Base-by-base conservation (phyloP, 2,888 invertebrate genomes). In the Mythimna vitellina region DNA sequence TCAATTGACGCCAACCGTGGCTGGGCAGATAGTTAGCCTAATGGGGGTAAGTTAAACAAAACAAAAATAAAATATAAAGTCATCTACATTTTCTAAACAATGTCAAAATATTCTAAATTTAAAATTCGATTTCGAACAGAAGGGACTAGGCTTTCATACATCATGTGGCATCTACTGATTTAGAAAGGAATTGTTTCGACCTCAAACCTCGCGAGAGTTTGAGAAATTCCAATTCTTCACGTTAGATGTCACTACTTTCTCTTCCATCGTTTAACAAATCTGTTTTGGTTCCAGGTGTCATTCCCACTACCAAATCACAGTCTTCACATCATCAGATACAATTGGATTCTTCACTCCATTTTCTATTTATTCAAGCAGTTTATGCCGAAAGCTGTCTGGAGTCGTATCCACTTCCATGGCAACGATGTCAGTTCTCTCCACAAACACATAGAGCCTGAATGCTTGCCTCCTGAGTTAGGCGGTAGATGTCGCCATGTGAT, bases 341-440 rank as follows among this genome's bases (percentile, higher is more conserved):
- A 97, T 63, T 98, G 98, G 98, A 93, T 98, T 3, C 97, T 98
- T 84, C 97, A 98, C 90, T 97, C 97, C 25, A 97, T 97, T 70
- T 98, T 97, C 91, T 97, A 97, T 82, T 96, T 98, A 49, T 98
- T 98, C 91, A 98, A 98, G 89, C 98, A 98, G 22, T 97, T 98
- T 76, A 94, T 98, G 53, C 97, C 97, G 72, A 93, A 97, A 9
- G 93, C 96, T 8, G 98, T 98, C 93, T 97, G 96, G 89, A 96
- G 97, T 61, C 93, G 94, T 0, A 83, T 96, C 2, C 91, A 93
- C 82, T 96, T 96, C 87, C 96, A 96, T 73, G 95, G 95, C 2
- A 91, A 90, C 49, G 93, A 94, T 64, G 90, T 94, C 86, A 84
- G 80, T 14, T 95, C 95, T 0, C 92, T 96, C 42, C 95, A 94